A percentile compares a stretch with the other conserved stretches of the same genome.
These are phyloP conservation scores for Holacanthella duospinosa DNA, from an alignment of 2,888 invertebrate genomes.

Conservation along the genomic window DNA sequence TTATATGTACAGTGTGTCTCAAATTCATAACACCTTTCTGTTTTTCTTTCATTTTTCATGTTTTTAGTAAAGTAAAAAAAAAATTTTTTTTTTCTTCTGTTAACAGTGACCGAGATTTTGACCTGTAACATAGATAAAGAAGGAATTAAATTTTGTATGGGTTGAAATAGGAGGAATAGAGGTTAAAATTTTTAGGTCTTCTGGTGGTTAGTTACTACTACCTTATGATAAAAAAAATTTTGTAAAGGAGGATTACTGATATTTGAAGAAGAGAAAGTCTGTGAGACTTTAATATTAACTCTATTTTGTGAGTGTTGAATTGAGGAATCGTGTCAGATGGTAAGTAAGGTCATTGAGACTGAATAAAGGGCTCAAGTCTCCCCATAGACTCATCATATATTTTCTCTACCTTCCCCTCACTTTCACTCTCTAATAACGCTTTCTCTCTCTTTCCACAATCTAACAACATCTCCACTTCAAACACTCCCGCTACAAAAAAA, in stretches of 20 bases:
- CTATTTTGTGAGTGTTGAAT: neutral
- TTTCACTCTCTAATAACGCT: neutral
- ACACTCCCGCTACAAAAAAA: neutral
- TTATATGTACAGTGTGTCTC: too few species aligned
- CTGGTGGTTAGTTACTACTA: too few species aligned
- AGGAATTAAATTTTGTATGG: too few species aligned
- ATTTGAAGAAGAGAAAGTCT: neutral
- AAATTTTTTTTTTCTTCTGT: too few species aligned
- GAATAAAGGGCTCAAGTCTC: neutral
- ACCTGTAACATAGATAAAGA: too few species aligned
- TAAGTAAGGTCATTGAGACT: conserved; percentile 2
- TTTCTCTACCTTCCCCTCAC: neutral
- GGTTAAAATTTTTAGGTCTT: too few species aligned
- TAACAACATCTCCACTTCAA: neutral
- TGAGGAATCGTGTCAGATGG: neutral
- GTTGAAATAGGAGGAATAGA: too few species aligned
- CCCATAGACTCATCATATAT: neutral
- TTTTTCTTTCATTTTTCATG: too few species aligned
- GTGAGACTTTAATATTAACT: neutral
- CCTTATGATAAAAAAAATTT: too few species aligned
- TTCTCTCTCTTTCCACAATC: neutral
- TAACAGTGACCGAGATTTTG: too few species aligned
- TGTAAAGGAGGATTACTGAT: neutral
- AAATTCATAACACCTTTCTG: too few species aligned
- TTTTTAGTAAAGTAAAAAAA: too few species aligned